Conservation (phyloP, 2,888 invertebrate genomes). For the Pyrochroa serraticornis region DNA sequence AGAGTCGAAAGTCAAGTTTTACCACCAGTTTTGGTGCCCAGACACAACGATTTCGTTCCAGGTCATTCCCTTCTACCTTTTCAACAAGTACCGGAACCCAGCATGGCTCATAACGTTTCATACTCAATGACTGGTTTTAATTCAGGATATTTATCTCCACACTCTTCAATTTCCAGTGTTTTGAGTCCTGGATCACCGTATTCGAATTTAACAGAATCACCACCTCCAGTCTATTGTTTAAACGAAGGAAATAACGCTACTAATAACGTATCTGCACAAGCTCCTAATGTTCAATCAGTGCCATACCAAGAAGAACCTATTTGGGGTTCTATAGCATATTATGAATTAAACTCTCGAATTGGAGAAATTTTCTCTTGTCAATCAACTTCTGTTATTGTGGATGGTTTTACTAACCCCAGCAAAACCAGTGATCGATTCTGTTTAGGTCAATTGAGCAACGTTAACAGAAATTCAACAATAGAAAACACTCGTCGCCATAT, state of each 20-base stretch:
- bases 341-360: slow-evolving; percentile 96
- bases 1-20: slow-evolving; percentile 96
- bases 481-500: slow-evolving; percentile 98
- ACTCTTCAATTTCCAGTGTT: slow-evolving; percentile 67
- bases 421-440: slow-evolving; percentile 96
- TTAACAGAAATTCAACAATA: slow-evolving; percentile 97
- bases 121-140: slow-evolving; percentile 85
- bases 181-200: slow-evolving; percentile 80
- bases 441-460: slow-evolving; percentile 95
- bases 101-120: slow-evolving; percentile 94
- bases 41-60: slow-evolving; percentile 95
- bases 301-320: slow-evolving; percentile 87
- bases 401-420: slow-evolving; percentile 98
- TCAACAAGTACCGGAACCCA: slow-evolving; percentile 82
- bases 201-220: slow-evolving; percentile 84
- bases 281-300: slow-evolving; percentile 80
- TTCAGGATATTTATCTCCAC: slow-evolving; percentile 62
- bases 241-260: slow-evolving; percentile 79
- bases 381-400: slow-evolving; percentile 91
- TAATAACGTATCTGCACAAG: slow-evolving; percentile 54
- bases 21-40: slow-evolving; percentile 96
- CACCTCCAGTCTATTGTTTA: slow-evolving; percentile 93
- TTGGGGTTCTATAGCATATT: slow-evolving; percentile 99
- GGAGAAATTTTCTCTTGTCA: slow-evolving; percentile 96
- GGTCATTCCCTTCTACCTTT: slow-evolving; percentile 89